phyloP scores from a whole-genome alignment of 1,140 invertebrate species.

The Diorhabda carinulata region DNA sequence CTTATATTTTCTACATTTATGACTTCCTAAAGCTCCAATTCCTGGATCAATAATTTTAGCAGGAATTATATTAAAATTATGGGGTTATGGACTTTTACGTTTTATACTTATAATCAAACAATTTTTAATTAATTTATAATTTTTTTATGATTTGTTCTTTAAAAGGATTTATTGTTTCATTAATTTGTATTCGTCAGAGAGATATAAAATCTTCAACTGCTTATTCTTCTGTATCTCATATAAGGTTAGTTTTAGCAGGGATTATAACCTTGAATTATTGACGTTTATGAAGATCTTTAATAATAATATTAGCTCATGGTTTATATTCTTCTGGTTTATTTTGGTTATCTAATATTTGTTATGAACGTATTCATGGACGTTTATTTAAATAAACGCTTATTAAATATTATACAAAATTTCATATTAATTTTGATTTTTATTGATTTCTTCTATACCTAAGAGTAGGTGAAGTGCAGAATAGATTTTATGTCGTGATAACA shows the following conservation, averaged over 20 bases:
- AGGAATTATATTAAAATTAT: conserved; percentile 65
- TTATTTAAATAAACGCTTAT: conserved; percentile 50
- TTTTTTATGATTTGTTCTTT: conserved; percentile 53
- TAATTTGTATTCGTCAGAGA: conserved; percentile 59
- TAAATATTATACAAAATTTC: conserved; percentile 51
- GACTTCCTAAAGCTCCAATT: conserved; percentile 66
- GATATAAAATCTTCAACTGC: conserved; percentile 61
- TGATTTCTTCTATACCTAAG: conserved; percentile 46
- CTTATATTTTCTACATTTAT: conserved; percentile 67
- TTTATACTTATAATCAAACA: conserved; percentile 48
- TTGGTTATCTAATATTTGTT: conserved; percentile 62
- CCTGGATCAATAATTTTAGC: conserved; percentile 68
- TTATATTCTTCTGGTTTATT: conserved; percentile 65
- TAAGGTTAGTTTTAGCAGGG: conserved; percentile 52
- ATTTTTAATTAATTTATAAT: conserved; percentile 48
- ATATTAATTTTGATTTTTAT: conserved; percentile 59
- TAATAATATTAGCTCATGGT: conserved; percentile 62
- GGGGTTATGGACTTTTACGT: conserved; percentile 60
- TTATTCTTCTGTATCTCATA: conserved; percentile 62
- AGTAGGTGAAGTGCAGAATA: no score
- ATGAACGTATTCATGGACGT: conserved; percentile 54
- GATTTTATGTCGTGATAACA: no score
- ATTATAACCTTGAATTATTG: conserved; percentile 49
- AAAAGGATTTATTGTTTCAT: conserved; percentile 53
- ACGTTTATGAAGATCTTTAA: conserved; percentile 50